Base-by-base conservation (phyloP, 2,113 vertebrate genomes). In the Probosciger aterrimus region DNA sequence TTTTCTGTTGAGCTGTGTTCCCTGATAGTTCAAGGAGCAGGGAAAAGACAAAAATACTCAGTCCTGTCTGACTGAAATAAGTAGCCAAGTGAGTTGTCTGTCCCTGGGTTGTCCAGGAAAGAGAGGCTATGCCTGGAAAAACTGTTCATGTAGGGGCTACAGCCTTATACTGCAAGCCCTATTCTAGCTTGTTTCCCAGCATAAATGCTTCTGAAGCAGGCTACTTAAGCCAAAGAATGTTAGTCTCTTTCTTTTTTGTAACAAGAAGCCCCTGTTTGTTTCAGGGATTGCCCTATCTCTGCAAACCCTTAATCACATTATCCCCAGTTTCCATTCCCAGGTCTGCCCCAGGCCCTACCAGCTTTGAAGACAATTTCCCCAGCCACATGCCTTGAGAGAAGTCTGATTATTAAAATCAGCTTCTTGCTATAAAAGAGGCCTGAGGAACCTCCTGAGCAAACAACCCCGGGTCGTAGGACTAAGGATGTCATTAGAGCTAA, bases 241-340 rank as follows among this genome's bases (percentile, higher is more conserved):
- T 49, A 64, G 41, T 13, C 19, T 47, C 39, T 62, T 68, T 31
- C 24, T 31, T 33, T 43, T 65, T 64, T 12, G 16, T 23, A 82
- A 73, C 25, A 27, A 27, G 59, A 78, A 84, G n/a, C 41, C 10
- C 9, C 9, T 16, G 70, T 82, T 89, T 84, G 64, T 89, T 60
- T 90, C 79, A 70, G 68, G 30, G 46, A 63, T 77, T 62, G 25
- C 18, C 74, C 28, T 95, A 8, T n/a, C 53, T 46, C 73, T 78
- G 28, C 43, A 92, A 86, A 69, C 69, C 68, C 35, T 92, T 93
- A 92, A 96, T 96, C 71, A 63, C 53, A 70, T 94, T 92, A 81
- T 91, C 74, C 39, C 33, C 30, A 75, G 68, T 67, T 96, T 86
- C 86, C 80, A 93, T 88, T 95, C 47, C 30, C 39, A 78, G 31